Percentiles rank a stretch among this genome's conserved stretches.
phyloP scores from a whole-genome alignment of 2,888 invertebrate genomes.

The Ophonus ardosiacus region DNA sequence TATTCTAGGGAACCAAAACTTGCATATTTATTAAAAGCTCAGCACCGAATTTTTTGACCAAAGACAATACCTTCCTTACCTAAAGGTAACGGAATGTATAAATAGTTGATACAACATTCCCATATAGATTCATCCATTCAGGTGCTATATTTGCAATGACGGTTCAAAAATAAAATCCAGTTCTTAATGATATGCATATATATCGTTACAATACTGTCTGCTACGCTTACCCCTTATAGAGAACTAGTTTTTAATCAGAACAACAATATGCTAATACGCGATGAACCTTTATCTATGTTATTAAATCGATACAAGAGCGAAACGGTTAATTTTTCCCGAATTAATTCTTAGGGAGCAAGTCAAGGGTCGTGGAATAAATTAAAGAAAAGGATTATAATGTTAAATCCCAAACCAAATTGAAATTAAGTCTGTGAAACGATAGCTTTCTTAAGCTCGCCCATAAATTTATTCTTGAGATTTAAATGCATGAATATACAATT shows the following conservation, averaged over 20 bases:
- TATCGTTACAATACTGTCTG: constrained; percentile 53
- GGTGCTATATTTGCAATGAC: constrained; percentile 20
- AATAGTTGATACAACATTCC: no score
- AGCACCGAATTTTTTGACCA: no score
- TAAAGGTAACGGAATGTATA: no score
- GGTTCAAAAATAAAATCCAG: constrained; percentile 24
- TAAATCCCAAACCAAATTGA: constrained; percentile 59
- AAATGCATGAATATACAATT: constrained; percentile 63
- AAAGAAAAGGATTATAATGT: constrained; percentile 60
- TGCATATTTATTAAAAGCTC: no score
- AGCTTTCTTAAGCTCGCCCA: constrained; percentile 57
- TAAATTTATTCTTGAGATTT: constrained; percentile 63
- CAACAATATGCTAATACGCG: constrained; percentile 50
- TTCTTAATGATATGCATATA: constrained; percentile 56
- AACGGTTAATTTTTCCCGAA: constrained; percentile 57
- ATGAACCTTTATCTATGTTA: constrained; percentile 54
- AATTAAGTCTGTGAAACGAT: constrained; percentile 60
- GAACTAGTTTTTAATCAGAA: constrained; percentile 59
- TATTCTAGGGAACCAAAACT: no score
- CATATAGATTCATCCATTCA: background rate
- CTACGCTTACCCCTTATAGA: background rate
- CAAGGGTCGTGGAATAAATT: constrained; percentile 60
- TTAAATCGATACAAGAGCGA: constrained; percentile 57
- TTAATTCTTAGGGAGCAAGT: constrained; percentile 38
- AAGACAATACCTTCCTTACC: no score